Percentiles rank a stretch among this genome's conserved stretches.
Conservation (phyloP, 1,140 invertebrate genomes). For the Metopolophium dirhodum region DNA sequence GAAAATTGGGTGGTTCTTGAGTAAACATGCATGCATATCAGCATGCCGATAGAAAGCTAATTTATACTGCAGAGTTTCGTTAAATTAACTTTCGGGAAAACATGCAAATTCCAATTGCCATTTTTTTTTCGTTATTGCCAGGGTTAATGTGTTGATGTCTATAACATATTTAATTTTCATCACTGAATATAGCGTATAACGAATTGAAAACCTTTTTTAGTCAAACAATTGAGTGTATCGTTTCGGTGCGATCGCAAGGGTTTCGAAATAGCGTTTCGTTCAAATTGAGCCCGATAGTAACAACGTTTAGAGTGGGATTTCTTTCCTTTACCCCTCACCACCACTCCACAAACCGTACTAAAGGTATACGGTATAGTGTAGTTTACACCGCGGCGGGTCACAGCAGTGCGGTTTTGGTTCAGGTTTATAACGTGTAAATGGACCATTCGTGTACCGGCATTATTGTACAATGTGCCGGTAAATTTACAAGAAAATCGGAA, state of each 20-base stretch:
- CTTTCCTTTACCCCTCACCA: not conserved
- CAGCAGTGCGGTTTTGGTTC: not conserved
- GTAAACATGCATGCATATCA: not conserved
- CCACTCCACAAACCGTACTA: not conserved
- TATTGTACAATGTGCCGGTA: not conserved
- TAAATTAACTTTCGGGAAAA: constrained; percentile 29
- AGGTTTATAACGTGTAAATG: not conserved
- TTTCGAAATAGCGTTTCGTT: constrained; percentile 23
- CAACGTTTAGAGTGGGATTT: constrained; percentile 11
- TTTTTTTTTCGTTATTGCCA: not conserved
- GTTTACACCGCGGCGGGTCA: not conserved
- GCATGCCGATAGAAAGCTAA: not conserved
- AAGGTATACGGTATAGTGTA: not conserved
- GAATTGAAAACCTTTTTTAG: not conserved
- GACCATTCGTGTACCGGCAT: not conserved
- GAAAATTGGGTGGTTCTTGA: not conserved
- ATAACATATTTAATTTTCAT: not conserved
- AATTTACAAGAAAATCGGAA: constrained; percentile 9
- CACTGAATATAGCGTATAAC: not conserved
- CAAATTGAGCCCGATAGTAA: not conserved
- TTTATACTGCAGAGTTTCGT: constrained; percentile 12
- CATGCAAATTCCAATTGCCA: not conserved
- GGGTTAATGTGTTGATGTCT: not conserved
- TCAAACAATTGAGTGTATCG: not conserved
- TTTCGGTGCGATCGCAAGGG: not conserved